Conservation (phyloP, 2,797 vertebrate genomes). For the Alosa sapidissima region DNA sequence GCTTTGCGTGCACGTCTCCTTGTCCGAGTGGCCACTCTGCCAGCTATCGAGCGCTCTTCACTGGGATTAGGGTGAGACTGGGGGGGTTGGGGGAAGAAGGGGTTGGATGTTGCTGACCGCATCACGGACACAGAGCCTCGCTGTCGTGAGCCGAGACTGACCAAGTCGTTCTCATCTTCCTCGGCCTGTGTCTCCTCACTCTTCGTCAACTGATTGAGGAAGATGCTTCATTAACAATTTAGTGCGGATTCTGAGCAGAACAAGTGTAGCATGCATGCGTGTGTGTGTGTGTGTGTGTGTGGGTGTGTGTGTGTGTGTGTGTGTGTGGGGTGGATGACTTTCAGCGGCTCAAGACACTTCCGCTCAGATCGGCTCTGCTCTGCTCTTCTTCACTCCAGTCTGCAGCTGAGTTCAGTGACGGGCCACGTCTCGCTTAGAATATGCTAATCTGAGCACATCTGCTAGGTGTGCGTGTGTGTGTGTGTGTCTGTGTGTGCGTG, state of each 20-base stretch:
- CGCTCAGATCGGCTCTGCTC: background rate
- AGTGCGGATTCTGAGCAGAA: background rate
- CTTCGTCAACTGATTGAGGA: background rate
- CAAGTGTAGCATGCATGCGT: background rate
- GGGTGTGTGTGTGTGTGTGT: background rate
- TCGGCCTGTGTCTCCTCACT: background rate
- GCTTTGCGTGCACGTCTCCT: background rate
- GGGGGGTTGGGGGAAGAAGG: background rate
- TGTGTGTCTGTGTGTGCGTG: conserved; percentile 32
- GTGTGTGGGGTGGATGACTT: background rate
- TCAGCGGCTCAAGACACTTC: background rate
- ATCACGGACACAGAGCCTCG: background rate
- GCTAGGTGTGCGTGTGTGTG: conserved; percentile 38
- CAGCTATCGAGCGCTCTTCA: background rate
- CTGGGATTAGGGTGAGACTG: background rate
- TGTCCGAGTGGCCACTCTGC: background rate
- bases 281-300: too few relatives aligned
- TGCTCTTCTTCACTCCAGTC: background rate
- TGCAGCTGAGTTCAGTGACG: conserved; percentile 6
- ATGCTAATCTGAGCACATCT: conserved; percentile 5
- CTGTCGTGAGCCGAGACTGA: background rate
- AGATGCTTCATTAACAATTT: background rate
- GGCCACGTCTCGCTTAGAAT: conserved; percentile 10
- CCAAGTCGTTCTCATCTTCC: background rate
- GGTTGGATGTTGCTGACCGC: conserved; percentile 11